phyloP scores from a whole-genome alignment of 2,888 invertebrate species.

The Xestia xanthographa region DNA sequence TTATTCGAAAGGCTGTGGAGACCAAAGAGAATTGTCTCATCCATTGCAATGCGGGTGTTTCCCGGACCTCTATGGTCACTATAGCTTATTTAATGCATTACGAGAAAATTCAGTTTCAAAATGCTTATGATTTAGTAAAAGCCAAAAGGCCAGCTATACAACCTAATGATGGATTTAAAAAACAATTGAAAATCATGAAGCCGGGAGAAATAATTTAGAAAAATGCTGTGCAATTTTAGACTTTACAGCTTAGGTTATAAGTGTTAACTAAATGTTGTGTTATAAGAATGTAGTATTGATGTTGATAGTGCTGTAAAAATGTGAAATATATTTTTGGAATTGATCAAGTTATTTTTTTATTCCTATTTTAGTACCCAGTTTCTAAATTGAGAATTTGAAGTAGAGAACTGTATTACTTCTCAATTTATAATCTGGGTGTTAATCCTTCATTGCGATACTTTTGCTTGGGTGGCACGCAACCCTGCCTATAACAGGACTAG shows the following conservation, averaged over 20 bases:
- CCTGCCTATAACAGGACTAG: not conserved
- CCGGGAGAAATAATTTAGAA: constrained; percentile 71
- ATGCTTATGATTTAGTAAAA: constrained; percentile 93
- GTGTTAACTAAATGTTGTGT: constrained; percentile 35
- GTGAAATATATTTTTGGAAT: constrained; percentile 27
- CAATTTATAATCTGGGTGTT: not conserved
- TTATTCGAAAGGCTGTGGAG: constrained; percentile 91
- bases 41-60: constrained; percentile 98
- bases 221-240: constrained; percentile 18
- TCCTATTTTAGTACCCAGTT: not conserved
- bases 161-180: constrained; percentile 95
- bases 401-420: not conserved
- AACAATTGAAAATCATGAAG: constrained; percentile 90
- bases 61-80: constrained; percentile 94
- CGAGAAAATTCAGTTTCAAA: constrained; percentile 89
- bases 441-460: not conserved
- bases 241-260: constrained; percentile 14
- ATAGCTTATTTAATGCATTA: constrained; percentile 95
- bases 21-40: constrained; percentile 92
- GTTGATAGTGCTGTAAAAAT: constrained; percentile 29
- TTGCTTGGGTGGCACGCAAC: not conserved
- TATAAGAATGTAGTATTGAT: constrained; percentile 13
- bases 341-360: not conserved
- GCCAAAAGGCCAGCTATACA: constrained; percentile 92
- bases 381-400: not conserved